Evolutionary conservation across 64 coral and sea anemone species (phyloP), one percentile per base, ranked within the genome.

Genomic region (Actinia tenebrosa): DNA sequence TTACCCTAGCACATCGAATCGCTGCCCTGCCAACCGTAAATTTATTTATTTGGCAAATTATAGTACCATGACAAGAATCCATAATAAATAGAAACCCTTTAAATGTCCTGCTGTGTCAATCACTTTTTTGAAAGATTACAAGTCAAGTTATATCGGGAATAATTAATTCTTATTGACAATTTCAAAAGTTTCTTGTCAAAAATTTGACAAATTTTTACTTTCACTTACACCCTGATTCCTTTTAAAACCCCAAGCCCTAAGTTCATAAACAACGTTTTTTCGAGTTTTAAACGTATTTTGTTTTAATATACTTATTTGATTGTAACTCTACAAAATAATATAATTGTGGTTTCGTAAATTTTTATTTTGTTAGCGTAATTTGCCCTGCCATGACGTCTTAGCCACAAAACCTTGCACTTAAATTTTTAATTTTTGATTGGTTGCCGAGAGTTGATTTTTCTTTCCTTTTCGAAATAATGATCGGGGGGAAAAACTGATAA

Each of bases 41-140:
- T 81, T 53, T 81, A 81, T 81, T 81, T 50, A 81, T 81, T 81
- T 81, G 20, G 50, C 79, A 81, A 81, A 81, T 81, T 53, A 81
- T 81, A 53, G 45, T 22, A 81, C 79, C 16, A 81, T 18, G 50
- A n/a, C 79, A 81, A 81, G 79, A 81, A 81, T 81, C 79, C 44
- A 81, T 81, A 50, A 81, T 81, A 37, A 81, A 17, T 20, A 50
- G 43, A 53, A 45, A 25, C 79, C 79, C 22, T 81, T 22, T 81
- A 81, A 50, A 50, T 45, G 8, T 37, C 79, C 79, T 16, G 79
- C 43, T 53, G 44, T 3, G 79, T 18, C 79, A 81, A 81, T 81
- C 43, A 81, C 79, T 22, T 53, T 46, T 81, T 50, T 81, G 43
- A 81, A 81, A 81, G 79, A 53, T 75, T 27, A 75, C 69, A 75